Evolutionary conservation across 2,888 invertebrate genomes (phyloP).

Genomic region (Rhagophthalmus giganteus): DNA sequence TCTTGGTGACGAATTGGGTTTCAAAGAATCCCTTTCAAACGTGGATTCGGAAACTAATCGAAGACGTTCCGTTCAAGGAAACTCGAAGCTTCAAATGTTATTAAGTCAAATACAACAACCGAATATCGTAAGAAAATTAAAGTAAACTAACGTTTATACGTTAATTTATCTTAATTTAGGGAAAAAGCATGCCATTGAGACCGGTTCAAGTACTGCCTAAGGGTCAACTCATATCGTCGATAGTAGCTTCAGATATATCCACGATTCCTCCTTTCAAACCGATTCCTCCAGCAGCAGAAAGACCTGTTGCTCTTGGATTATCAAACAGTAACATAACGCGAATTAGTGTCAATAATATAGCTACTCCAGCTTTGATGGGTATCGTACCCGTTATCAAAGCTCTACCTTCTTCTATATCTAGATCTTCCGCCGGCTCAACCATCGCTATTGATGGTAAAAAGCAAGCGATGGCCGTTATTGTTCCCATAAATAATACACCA

Average conservation of each 20-base stretch:
- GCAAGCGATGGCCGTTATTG: slow-evolving; percentile 44
- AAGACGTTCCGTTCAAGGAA: slow-evolving; percentile 56
- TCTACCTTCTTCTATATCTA: slow-evolving; percentile 62
- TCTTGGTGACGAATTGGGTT: slow-evolving; percentile 83
- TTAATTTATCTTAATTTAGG: slow-evolving; percentile 24
- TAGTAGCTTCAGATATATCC: slow-evolving; percentile 3
- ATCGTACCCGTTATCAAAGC: slow-evolving; percentile 60
- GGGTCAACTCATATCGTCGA: not conserved
- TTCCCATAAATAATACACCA: slow-evolving; percentile 40
- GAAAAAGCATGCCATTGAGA: slow-evolving; percentile 15
- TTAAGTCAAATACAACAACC: slow-evolving; percentile 29
- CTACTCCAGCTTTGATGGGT: slow-evolving; percentile 55
- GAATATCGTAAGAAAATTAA: not conserved
- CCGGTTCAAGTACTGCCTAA: slow-evolving; percentile 1
- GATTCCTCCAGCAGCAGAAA: slow-evolving; percentile 66
- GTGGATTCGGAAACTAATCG: slow-evolving; percentile 67
- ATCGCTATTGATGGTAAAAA: slow-evolving; percentile 43
- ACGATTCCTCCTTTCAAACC: slow-evolving; percentile 80
- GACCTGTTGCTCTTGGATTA: slow-evolving; percentile 43
- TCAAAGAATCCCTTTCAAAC: slow-evolving; percentile 80
- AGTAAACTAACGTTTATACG: not conserved
- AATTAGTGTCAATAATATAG: slow-evolving; percentile 11
- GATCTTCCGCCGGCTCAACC: slow-evolving; percentile 49
- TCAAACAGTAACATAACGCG: slow-evolving; percentile 5
- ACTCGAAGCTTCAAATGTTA: slow-evolving; percentile 48